Conservation (phyloP, 1,140 invertebrate genomes). For the Cydia fagiglandana region DNA sequence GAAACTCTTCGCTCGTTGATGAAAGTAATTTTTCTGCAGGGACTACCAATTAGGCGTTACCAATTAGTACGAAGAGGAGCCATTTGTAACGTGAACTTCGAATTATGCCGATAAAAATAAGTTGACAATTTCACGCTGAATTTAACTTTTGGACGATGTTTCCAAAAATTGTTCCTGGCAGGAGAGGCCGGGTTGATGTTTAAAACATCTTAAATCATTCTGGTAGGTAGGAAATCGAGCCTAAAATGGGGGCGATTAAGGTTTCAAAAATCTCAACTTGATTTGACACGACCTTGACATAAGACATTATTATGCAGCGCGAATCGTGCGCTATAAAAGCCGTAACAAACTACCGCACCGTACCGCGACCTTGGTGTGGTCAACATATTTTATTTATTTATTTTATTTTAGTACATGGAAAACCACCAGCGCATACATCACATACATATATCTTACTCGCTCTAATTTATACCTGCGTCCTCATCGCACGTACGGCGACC, state of each 20-base stretch:
- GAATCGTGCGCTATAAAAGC: no score
- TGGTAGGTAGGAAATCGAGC: background rate
- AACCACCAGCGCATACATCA: no score
- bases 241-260: background rate
- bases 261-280: no score
- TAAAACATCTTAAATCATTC: background rate
- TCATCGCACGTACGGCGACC: no score
- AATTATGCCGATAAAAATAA: constrained; percentile 43
- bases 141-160: background rate
- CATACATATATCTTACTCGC: no score
- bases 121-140: constrained; percentile 14
- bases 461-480: no score
- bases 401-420: no score
- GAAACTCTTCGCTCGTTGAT: constrained; percentile 71
- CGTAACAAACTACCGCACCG: no score
- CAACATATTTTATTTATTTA: no score
- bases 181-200: background rate
- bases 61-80: constrained; percentile 59
- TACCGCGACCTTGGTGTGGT: no score
- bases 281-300: no score
- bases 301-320: no score
- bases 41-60: constrained; percentile 67
- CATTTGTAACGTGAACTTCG: constrained; percentile 60
- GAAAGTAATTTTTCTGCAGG: constrained; percentile 71
- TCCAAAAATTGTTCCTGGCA: background rate